Evolutionary conservation across 2,888 invertebrate genomes (phyloP), one percentile per base, ranked within the genome.

Genomic region (Caenorhabditis doughertyi): DNA sequence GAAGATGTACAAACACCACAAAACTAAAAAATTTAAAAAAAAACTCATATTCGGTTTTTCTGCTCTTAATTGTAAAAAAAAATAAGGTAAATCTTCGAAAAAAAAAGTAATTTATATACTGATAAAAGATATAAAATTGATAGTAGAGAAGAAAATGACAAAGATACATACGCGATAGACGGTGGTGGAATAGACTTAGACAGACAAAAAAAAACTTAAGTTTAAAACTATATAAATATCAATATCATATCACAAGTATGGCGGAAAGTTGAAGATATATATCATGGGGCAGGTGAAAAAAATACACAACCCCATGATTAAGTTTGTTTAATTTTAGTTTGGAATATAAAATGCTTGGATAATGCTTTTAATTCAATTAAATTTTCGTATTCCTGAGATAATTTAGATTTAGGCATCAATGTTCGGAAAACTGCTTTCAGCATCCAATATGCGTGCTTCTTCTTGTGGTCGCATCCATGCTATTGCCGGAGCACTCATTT

Each of bases 401-500:
- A 53, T 29, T 8, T 7, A 1, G 27, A 42, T 21, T 58, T 42
- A 68, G 16, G 67, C 64, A 53, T 74, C 81, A 65, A 81, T 81
- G 49, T 81, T 81, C 1, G 70, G 70, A 51, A 81, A 70, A 27
- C 56, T 74, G 25, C 62, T 65, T 13, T 76, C 68, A 4, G 65
- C 27, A 35, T 83, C 82, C 29, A 83, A 64, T 18, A 83, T 83
- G 44, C 79, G 67, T 27, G 71, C 64, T 32, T 83, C 82, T 68
- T 83, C 82, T 23, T 79, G 79, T 29, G 82, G 82, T 23, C 81
- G 79, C 81, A 79, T 85, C 84, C 84, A 85, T 25, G 80, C 71
- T 21, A 85, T 82, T 11, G 82, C 73, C 42, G 85, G 85, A n/a
- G 85, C 85, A 71, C 84, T 84, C 79, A 85, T 82, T 55, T 85